Conservation (phyloP, 1,140 invertebrate genomes). For the Trichonephila clavata region DNA sequence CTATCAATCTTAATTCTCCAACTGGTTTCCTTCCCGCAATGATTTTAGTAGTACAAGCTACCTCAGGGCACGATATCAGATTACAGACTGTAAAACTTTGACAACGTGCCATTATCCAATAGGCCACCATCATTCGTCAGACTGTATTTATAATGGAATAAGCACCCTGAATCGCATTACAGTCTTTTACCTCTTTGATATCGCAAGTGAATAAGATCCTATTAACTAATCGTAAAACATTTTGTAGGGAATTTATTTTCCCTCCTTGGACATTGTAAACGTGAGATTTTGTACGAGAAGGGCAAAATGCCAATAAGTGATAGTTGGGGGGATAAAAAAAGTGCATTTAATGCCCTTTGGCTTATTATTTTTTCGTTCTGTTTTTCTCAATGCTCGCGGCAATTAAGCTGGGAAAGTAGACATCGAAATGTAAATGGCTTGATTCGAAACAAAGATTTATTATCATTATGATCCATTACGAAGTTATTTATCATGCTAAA, state of each 20-base stretch:
- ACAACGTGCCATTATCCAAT: conserved; percentile 62
- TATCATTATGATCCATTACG: conserved; percentile 20
- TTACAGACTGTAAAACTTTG: conserved; percentile 43
- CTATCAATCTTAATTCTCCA: conserved; percentile 10
- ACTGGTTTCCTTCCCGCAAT: not conserved
- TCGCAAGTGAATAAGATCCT: conserved; percentile 32
- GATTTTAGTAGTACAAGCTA: not conserved
- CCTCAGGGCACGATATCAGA: conserved; percentile 30
- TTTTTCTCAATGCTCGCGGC: not conserved
- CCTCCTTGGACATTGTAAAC: not conserved
- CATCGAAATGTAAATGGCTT: conserved; percentile 34
- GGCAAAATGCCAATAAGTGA: not conserved
- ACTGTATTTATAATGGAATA: not conserved
- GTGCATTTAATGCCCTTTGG: not conserved
- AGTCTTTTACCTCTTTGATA: not conserved
- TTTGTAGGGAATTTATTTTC: conserved; percentile 27
- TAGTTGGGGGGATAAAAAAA: not conserved
- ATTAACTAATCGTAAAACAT: conserved; percentile 42
- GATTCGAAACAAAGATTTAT: not conserved
- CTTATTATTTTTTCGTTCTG: not conserved
- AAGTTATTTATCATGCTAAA: conserved; percentile 34
- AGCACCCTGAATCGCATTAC: not conserved
- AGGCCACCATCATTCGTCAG: conserved; percentile 52
- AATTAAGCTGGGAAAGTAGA: conserved; percentile 3
- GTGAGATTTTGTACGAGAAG: not conserved